Evolutionary conservation across 2,113 vertebrate genomes (phyloP), one percentile per base, ranked within the genome.

Genomic region (Irena cyanogastra): DNA sequence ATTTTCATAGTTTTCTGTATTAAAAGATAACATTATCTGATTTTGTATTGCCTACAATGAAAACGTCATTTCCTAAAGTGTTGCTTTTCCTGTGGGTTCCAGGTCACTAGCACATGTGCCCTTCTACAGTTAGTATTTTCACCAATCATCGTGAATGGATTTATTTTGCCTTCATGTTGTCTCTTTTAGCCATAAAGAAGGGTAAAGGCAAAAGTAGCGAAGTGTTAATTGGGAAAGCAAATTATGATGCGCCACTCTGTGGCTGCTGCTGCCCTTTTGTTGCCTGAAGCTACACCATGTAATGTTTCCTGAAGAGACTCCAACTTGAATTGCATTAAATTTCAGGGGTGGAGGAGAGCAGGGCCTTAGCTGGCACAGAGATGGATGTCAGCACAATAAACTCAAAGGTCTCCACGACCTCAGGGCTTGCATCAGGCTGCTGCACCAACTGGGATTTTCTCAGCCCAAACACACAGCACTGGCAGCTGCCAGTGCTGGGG

Each of bases 301-400:
- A 52, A 16, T 11, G 7, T 78, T 93, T 89, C 65, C 41, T 39
- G 59, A 76, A 79, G 28, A 54, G 42, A 81, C 20, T 92, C 53
- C 66, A 82, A 52, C 82, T 92, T 60, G 59, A 80, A 47, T 44
- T 83, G 76, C 39, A 89, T 85, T 70, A 26, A 12, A 93, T 97
- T 96, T 50, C 97, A 99, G 99, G 96, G 99, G 99, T 79, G 99
- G 99, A 95, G 99, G 99, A 79, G 99, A 99, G 96, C 90, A 98
- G 30, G 99, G 99, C 79, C 98, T 99, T 53, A 89, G 96, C 30
- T 99, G 99, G 99, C 99, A 99, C 52, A 97, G 96, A 84, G 98
- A 98, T 65, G 99, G 98, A 64, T 94, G 98, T 44, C 96, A 98
- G 79, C 97, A 97, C 42, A 98, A 98, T 87, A 99, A 99, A 96